These are phyloP conservation scores for Centropristis striata DNA, from an alignment of 2,113 vertebrate species.

Conservation along the genomic window DNA sequence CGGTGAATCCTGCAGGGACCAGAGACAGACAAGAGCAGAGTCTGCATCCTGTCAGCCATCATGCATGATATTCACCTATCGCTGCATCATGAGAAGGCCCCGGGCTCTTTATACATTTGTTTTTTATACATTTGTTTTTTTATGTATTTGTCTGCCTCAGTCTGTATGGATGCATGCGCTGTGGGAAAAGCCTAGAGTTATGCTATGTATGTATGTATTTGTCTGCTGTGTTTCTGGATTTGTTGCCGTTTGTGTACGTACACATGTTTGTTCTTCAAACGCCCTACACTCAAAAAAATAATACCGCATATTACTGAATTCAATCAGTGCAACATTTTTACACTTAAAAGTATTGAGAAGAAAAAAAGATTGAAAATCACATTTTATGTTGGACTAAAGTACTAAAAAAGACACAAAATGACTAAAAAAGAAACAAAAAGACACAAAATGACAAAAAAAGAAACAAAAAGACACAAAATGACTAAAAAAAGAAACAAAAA, in stretches of 20 bases:
- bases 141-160: conserved; percentile 44
- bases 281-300: no score
- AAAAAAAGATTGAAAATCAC: no score
- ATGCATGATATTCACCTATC: conserved; percentile 69
- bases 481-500: no score
- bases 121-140: no score
- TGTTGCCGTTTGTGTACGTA: neutral
- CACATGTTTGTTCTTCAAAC: conserved; percentile 29
- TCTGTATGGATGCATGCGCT: neutral
- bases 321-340: no score
- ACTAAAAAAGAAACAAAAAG: no score
- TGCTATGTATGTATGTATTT: conserved; percentile 2
- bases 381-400: no score
- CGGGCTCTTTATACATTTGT: conserved; percentile 59
- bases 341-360: no score
- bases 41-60: conserved; percentile 49
- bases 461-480: no score
- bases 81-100: conserved; percentile 56
- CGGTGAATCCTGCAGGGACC: conserved; percentile 33
- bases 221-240: neutral
- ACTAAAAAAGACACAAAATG: no score
- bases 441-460: no score
- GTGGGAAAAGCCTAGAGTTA: neutral
- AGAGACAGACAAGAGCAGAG: conserved; percentile 32
- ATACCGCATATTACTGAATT: no score